phyloP scores from a whole-genome alignment of 2,888 invertebrate genomes.

The Ectobius pallidus region DNA sequence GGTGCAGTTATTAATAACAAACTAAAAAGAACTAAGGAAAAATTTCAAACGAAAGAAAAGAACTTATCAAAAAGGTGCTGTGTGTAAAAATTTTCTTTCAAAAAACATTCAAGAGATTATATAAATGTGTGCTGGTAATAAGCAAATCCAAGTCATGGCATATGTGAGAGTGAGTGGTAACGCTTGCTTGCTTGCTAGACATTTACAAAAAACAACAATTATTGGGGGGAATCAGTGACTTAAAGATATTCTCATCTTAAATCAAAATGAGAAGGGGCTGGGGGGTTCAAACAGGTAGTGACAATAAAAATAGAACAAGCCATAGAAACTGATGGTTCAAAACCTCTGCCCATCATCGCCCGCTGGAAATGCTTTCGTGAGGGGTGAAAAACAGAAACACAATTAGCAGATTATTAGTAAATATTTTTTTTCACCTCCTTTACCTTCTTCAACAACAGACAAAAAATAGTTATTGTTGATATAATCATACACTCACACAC shows the following conservation, averaged over 20 bases:
- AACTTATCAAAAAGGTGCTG: slow-evolving; percentile 42
- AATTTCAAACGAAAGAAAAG: slow-evolving; percentile 34
- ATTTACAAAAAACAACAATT: slow-evolving; percentile 39
- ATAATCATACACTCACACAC: slow-evolving; percentile 42
- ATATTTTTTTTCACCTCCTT: slow-evolving; percentile 25
- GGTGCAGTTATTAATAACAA: slow-evolving; percentile 41
- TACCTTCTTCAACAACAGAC: slow-evolving; percentile 21
- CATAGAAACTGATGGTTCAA: slow-evolving; percentile 48
- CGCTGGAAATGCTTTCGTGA: slow-evolving; percentile 55
- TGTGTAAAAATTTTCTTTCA: slow-evolving; percentile 42
- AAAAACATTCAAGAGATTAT: slow-evolving; percentile 43
- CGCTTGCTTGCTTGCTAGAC: slow-evolving; percentile 39
- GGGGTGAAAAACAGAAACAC: slow-evolving; percentile 54
- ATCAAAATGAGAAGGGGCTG: slow-evolving; percentile 25
- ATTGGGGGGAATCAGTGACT: slow-evolving; percentile 25
- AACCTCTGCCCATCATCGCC: slow-evolving; percentile 56
- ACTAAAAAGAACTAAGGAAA: slow-evolving; percentile 34
- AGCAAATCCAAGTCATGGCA: slow-evolving; percentile 40
- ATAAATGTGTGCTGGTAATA: slow-evolving; percentile 42
- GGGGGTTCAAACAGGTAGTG: slow-evolving; percentile 24
- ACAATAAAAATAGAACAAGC: slow-evolving; percentile 40
- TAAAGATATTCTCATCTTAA: slow-evolving; percentile 26
- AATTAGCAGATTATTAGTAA: slow-evolving; percentile 47
- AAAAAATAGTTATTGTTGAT: slow-evolving; percentile 23
- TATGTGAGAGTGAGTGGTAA: slow-evolving; percentile 43